A percentile compares a stretch with the other conserved stretches of the same genome.
Conservation (phyloP, 2,888 invertebrate genomes). For the Trichacis sp. region DNA sequence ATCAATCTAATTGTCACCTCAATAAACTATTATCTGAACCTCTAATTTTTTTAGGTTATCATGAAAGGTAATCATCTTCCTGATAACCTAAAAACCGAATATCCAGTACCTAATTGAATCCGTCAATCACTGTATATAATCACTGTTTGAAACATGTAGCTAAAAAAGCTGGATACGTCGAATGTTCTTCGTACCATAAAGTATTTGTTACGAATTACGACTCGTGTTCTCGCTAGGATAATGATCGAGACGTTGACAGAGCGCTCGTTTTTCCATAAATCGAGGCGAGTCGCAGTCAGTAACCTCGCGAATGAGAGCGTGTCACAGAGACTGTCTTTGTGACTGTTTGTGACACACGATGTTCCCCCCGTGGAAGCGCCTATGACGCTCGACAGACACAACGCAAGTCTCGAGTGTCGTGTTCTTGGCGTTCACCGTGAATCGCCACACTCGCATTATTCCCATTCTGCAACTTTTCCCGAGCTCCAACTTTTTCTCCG, state of each 20-base stretch:
- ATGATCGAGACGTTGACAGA: background rate
- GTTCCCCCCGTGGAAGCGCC: constrained; percentile 14
- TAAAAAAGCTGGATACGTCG: too few species aligned
- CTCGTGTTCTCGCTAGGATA: too few species aligned
- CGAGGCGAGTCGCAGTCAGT: constrained; percentile 8
- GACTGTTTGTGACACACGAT: constrained; percentile 9
- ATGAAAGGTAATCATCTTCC: too few species aligned
- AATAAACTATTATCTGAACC: too few species aligned
- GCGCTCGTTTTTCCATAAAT: constrained; percentile 7
- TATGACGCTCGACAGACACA: constrained; percentile 16
- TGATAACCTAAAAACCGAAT: too few species aligned
- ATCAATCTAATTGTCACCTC: too few species aligned
- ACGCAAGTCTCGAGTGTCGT: constrained; percentile 13
- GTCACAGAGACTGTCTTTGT: constrained; percentile 10
- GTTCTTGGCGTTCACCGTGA: constrained; percentile 13
- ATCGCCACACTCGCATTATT: constrained; percentile 6
- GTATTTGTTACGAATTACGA: too few species aligned
- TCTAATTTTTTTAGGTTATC: too few species aligned
- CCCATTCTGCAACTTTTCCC: background rate
- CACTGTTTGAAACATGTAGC: too few species aligned
- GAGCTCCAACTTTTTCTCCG: background rate
- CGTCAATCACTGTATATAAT: too few species aligned
- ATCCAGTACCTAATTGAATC: too few species aligned
- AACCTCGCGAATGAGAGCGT: background rate
- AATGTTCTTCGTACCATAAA: too few species aligned